Conservation (phyloP, 2,797 vertebrate species). For the Hypotaenidia philippensis region DNA sequence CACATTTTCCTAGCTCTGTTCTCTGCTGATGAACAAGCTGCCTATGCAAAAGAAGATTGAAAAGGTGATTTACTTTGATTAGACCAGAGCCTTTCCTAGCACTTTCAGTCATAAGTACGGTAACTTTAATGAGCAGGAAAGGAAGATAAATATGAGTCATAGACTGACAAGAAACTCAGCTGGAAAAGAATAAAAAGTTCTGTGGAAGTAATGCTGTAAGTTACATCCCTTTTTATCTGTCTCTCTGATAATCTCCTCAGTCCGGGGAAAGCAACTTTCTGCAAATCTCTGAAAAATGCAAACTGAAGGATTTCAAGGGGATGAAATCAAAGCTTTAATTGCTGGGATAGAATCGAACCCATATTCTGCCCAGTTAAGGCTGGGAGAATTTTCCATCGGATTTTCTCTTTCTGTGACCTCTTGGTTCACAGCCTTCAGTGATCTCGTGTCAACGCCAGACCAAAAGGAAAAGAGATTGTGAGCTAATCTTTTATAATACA, state of each 20-base stretch:
- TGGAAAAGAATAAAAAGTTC: neutral
- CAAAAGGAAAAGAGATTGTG: neutral
- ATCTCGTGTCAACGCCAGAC: neutral
- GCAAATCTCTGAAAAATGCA: constrained; percentile 30
- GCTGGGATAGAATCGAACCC: neutral
- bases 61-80: constrained; percentile 42
- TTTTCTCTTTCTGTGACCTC: neutral
- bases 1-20: neutral
- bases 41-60: constrained; percentile 30
- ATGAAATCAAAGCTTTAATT: constrained; percentile 31
- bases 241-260: constrained; percentile 1
- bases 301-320: neutral
- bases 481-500: neutral
- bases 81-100: constrained; percentile 17
- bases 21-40: neutral
- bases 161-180: constrained; percentile 9
- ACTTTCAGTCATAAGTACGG: constrained; percentile 11
- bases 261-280: neutral
- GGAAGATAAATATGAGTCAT: constrained; percentile 26
- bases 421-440: neutral
- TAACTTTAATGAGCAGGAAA: constrained; percentile 29
- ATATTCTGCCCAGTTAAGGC: neutral
- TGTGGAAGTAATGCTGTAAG: neutral
- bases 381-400: neutral
- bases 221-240: neutral